Evolutionary conservation across 2,797 vertebrate species (phyloP), one percentile per base, ranked within the genome.

Genomic region (Sarcoramphus papa): DNA sequence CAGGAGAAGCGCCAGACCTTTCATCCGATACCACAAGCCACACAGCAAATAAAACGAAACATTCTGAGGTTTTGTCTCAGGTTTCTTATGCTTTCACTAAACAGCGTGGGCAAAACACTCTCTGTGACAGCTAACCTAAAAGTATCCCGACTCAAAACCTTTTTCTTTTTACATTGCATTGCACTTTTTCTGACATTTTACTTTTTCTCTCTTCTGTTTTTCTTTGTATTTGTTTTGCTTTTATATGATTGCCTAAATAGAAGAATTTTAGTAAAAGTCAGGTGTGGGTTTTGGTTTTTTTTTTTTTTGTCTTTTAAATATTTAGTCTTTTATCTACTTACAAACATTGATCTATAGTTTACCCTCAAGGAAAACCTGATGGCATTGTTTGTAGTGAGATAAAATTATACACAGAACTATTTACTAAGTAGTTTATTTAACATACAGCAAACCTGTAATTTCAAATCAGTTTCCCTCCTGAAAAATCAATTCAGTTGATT

Each of bases 1-100:
- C 51, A 74, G 28, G 68, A 95, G 92, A 83, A 84, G 64, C 31
- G 22, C 50, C 84, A 87, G 89, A 78, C 65, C 92, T 97, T 89
- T 82, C 74, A 96, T 92, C 90, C 35, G 62, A 95, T 59, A 74
- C 87, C 84, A 83, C 90, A 96, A 92, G 85, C 85, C 48, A 86
- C 94, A 93, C 77, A 84, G 54, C 15, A 79, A 51, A 73, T 20
- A 67, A 70, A 85, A 60, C 8, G 15, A 92, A 96, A 91, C 85
- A 83, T 95, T 83, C 35, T 78, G 64, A 78, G 94, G 93, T 92
- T 83, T 73, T 90, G 60, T 92, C 92, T 95, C 43, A 14, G 63
- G 82, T 95, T 95, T 95, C 83, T 78, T 85, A 82, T 16, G 69
- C 79, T 75, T 63, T 93, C 50, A 63, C 54, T 77, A 69, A 96